phyloP scores from a whole-genome alignment of 2,797 vertebrate genomes.

The Trichosurus vulpecula region DNA sequence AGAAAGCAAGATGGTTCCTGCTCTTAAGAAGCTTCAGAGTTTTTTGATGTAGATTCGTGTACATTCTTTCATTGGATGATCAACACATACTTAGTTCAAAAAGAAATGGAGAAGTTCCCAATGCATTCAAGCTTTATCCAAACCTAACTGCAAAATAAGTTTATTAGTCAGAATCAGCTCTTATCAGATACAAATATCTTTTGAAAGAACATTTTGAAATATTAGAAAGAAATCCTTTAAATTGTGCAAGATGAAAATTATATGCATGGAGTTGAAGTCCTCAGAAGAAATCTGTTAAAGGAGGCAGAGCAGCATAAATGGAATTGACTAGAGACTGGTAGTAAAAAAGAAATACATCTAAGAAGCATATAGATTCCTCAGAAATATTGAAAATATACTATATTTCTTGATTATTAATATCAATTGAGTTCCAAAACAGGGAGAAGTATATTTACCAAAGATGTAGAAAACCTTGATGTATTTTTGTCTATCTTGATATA shows the following conservation, averaged over 20 bases:
- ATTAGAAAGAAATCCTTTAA: not conserved
- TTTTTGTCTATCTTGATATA: not conserved
- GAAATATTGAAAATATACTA: conserved; percentile 73
- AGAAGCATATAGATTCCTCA: conserved; percentile 52
- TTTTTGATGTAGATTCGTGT: not conserved
- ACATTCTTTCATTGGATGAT: not conserved
- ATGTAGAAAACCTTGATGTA: not conserved
- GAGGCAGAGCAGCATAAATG: conserved; percentile 23
- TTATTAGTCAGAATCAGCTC: not conserved
- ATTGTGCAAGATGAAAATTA: not conserved
- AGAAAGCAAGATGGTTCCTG: not conserved
- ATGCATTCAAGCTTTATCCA: conserved; percentile 17
- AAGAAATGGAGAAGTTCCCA: not conserved
- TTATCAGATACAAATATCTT: not conserved
- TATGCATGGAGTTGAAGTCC: conserved; percentile 11
- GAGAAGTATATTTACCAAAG: not conserved
- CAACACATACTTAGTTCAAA: not conserved
- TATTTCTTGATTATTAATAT: conserved; percentile 37
- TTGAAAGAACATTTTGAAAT: not conserved
- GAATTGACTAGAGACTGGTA: conserved; percentile 44
- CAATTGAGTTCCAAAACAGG: not conserved
- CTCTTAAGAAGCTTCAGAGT: not conserved
- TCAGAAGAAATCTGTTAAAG: conserved; percentile 27
- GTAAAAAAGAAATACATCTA: conserved; percentile 55
- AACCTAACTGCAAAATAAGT: conserved; percentile 13